Percentiles rank a stretch among this genome's conserved stretches.
These are phyloP conservation scores for Ptilonorhynchus violaceus DNA, from an alignment of 2,113 vertebrate species.

Conservation along the genomic window DNA sequence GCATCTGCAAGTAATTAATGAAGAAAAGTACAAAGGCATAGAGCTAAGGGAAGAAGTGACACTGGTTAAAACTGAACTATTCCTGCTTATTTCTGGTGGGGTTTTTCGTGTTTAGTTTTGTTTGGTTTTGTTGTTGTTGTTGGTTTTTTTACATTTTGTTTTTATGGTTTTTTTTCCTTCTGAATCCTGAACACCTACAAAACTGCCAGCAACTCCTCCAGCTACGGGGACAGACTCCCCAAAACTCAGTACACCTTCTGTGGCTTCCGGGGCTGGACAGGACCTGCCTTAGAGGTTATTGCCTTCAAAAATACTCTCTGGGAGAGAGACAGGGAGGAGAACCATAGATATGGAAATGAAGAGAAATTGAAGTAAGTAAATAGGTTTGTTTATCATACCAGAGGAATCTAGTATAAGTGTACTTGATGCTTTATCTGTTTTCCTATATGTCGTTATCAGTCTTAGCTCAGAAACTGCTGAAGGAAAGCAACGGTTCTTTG, in stretches of 20 bases:
- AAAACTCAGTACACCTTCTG: neutral
- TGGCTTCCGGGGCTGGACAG: neutral
- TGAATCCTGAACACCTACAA: neutral
- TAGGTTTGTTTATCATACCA: neutral
- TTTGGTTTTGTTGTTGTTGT: neutral
- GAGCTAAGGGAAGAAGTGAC: neutral
- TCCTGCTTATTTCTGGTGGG: neutral
- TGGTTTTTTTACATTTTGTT: neutral
- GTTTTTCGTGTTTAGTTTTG: neutral
- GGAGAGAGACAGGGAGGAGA: neutral
- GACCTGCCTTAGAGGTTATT: neutral
- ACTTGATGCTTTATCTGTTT: neutral
- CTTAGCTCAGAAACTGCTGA: neutral
- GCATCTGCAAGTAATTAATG: neutral
- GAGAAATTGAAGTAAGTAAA: neutral
- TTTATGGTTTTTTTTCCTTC: fast-evolving
- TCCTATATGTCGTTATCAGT: neutral
- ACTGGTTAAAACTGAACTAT: neutral
- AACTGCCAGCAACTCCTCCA: neutral
- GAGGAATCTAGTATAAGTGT: neutral
- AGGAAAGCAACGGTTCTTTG: neutral
- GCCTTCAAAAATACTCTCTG: neutral
- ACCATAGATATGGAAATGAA: neutral
- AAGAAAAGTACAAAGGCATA: neutral
- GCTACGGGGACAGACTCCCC: fast-evolving